Evolutionary conservation across 2,888 invertebrate genomes (phyloP).

Genomic region (Thymelicus lineola): DNA sequence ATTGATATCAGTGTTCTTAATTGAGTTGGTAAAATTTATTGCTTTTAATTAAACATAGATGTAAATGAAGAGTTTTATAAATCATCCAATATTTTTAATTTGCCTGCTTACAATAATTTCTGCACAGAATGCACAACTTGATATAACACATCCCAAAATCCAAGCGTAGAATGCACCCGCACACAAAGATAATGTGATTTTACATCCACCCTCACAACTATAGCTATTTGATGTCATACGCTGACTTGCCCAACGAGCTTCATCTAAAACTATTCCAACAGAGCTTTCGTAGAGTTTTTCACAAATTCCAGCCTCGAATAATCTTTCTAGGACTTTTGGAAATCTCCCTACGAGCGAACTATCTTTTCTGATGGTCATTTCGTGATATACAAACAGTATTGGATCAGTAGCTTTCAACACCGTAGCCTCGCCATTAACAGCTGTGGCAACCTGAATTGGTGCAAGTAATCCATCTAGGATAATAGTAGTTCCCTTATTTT

Average conservation of each 20-base stretch:
- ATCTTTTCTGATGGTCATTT: slow-evolving; percentile 64
- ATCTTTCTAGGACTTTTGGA: slow-evolving; percentile 50
- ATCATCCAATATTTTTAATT: background rate
- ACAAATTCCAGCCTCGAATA: slow-evolving; percentile 71
- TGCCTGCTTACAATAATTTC: slow-evolving; percentile 48
- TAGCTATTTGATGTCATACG: slow-evolving; percentile 64
- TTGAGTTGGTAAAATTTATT: no score
- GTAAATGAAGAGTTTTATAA: no score
- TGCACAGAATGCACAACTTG: slow-evolving; percentile 55
- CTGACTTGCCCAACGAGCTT: slow-evolving; percentile 54
- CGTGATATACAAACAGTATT: slow-evolving; percentile 62
- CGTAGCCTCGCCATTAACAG: slow-evolving; percentile 64
- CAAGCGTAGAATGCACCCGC: slow-evolving; percentile 64
- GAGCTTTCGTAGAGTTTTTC: slow-evolving; percentile 59
- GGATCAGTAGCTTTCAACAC: slow-evolving; percentile 58
- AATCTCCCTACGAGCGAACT: slow-evolving; percentile 53
- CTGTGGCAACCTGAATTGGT: slow-evolving; percentile 58
- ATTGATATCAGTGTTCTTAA: no score
- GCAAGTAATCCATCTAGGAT: slow-evolving; percentile 56
- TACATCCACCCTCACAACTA: slow-evolving; percentile 65
- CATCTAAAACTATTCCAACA: slow-evolving; percentile 60
- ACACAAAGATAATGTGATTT: slow-evolving; percentile 58
- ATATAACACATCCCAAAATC: slow-evolving; percentile 59
- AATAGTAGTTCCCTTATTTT: slow-evolving; percentile 60
- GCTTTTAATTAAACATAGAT: no score